These are phyloP conservation scores for Oncorhynchus kisutch DNA, from an alignment of 2,113 vertebrate species.

Conservation along the genomic window DNA sequence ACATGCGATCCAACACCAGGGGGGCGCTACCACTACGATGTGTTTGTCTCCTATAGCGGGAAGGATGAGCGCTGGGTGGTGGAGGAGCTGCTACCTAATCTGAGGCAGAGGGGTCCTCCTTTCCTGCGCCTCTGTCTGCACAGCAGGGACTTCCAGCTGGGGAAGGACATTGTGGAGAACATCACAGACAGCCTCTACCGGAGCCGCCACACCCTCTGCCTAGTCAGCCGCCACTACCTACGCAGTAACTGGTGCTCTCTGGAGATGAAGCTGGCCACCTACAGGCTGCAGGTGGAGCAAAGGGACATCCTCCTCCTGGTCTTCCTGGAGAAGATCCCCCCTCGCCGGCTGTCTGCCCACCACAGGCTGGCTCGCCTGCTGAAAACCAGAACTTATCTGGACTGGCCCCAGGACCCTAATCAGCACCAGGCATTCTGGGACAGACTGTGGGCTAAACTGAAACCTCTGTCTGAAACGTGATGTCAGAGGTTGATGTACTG, in stretches of 20 bases:
- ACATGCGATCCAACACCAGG: background rate
- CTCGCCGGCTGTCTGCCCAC: constrained; percentile 15
- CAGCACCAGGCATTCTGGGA: too few species aligned
- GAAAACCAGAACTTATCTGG: constrained; percentile 61
- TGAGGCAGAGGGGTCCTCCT: too few species aligned
- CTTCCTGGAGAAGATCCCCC: constrained; percentile 25
- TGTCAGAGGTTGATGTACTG: too few species aligned
- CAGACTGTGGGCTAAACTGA: too few species aligned
- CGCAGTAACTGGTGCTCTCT: constrained; percentile 23
- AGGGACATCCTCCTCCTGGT: constrained; percentile 24
- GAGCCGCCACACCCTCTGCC: background rate
- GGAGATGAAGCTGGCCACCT: constrained; percentile 21
- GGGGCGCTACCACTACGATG: too few species aligned
- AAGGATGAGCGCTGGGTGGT: constrained; percentile 68
- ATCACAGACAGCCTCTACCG: constrained; percentile 53
- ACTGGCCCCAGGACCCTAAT: constrained; percentile 10
- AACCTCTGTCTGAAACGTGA: too few species aligned
- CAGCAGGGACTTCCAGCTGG: too few species aligned
- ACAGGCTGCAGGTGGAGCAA: constrained; percentile 23
- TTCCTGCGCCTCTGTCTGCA: too few species aligned
- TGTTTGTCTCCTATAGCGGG: constrained; percentile 71
- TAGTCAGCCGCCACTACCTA: constrained; percentile 15
- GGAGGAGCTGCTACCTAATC: too few species aligned
- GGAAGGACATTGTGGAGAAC: too few species aligned
- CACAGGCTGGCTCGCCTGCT: constrained; percentile 15